Base-by-base conservation (phyloP, 2,888 invertebrate genomes). In the Troides helena region DNA sequence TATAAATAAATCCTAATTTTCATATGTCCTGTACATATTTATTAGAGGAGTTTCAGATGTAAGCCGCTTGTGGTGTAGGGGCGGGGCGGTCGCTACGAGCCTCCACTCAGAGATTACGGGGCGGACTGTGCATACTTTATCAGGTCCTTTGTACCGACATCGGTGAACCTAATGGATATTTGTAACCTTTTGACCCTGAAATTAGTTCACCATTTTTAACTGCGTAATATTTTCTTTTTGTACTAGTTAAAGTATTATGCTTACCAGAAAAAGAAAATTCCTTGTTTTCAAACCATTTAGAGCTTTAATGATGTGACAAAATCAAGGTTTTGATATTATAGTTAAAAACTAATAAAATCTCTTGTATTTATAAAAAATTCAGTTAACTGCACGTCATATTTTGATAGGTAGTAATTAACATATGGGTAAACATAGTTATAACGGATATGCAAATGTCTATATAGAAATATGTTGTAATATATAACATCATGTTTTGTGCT, bases 71-170 rank as follows among this genome's bases (percentile, higher is more conserved):
- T 74, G 83, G 83, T 81, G 77, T 82, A 85, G 87, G 88, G 88
- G 87, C 86, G 88, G 85, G 80, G 76, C 77, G 77, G 74, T 76
- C 79, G 79, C 81, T 39, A 71, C 76, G 76, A 85, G 86, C 86
- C 88, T 85, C 88, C 87, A 87, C 81, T 88, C 80, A 77, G 69
- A 72, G 85, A 82, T 85, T 85, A 82, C 81, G 81, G 83, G 90
- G 88, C 88, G 88, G 81, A 78, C 82, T 85, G 85, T 88, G 89
- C 83, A 90, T 90, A 89, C 83, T 89, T 88, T 83, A 90, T 88
- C 75, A 87, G 43, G 77, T 83, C 82, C 84, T 86, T 85, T 86
- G 85, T 86, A 77, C 79, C 77, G 63, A 56, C 68, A 60, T 62
- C 56, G 21, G 23, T 30, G 39, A 68, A 53, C 36, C 69, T 71